A percentile compares a stretch with the other conserved stretches of the same genome.
Evolutionary conservation across 2,113 vertebrate species (phyloP).

Genomic region (Mormyrus lacerda): DNA sequence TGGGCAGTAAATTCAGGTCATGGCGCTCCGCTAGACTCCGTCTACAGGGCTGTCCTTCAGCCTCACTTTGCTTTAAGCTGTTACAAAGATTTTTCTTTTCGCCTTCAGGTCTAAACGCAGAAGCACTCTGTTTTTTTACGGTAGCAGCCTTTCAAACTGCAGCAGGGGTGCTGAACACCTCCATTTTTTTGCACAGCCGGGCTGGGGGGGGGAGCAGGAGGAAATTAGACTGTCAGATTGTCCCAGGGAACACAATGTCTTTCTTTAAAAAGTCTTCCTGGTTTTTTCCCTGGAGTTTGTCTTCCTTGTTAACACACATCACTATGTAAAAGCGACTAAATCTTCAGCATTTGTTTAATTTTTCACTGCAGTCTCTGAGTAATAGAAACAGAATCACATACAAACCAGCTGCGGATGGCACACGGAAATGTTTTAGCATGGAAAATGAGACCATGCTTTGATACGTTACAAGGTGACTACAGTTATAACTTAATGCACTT

Average conservation of each 20-base stretch:
- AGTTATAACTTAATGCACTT: background rate
- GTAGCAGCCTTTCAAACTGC: background rate
- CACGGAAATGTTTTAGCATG: background rate
- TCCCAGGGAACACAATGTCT: constrained; percentile 19
- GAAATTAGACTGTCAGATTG: background rate
- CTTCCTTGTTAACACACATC: constrained; percentile 11
- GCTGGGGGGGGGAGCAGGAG: no score
- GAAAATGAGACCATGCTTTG: background rate
- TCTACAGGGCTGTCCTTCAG: background rate
- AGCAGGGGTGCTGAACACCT: background rate
- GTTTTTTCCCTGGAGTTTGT: background rate
- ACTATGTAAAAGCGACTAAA: background rate
- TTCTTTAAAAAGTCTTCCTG: constrained; percentile 27
- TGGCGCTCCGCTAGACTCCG: background rate
- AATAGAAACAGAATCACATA: background rate
- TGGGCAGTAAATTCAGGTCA: background rate
- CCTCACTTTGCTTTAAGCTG: background rate
- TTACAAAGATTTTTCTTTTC: background rate
- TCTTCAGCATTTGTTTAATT: background rate
- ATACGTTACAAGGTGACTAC: background rate
- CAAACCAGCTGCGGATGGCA: background rate
- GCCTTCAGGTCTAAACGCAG: background rate
- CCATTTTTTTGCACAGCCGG: background rate
- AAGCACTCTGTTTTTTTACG: background rate
- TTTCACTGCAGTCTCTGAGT: background rate